phyloP scores from a whole-genome alignment of 2,888 invertebrate species.

The Therioaphis trifolii region DNA sequence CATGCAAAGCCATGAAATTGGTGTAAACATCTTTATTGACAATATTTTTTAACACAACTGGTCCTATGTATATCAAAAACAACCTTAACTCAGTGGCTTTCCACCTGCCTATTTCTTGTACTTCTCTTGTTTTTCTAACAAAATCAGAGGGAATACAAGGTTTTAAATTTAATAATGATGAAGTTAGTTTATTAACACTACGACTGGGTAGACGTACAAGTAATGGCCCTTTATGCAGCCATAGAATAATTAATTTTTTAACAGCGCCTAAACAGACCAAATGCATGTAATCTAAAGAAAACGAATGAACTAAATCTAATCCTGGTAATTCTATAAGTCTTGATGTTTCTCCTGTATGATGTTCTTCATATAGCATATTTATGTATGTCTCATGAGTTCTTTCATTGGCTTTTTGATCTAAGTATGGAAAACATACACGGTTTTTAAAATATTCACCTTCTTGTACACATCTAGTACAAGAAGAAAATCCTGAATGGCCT shows the following conservation, averaged over 20 bases:
- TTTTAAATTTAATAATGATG: slow-evolving; percentile 9
- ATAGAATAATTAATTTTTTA: slow-evolving; percentile 2
- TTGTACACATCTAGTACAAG: slow-evolving; percentile 41
- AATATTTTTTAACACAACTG: slow-evolving; percentile 30
- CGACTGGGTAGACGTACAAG: background rate
- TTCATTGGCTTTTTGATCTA: background rate
- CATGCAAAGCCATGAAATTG: slow-evolving; percentile 24
- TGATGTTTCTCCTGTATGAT: slow-evolving; percentile 2
- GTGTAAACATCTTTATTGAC: background rate
- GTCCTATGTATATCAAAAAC: slow-evolving; percentile 17
- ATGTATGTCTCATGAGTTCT: background rate
- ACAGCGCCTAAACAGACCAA: background rate
- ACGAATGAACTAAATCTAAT: slow-evolving; percentile 10
- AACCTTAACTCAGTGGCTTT: slow-evolving; percentile 1
- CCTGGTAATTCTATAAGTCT: background rate
- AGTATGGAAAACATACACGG: slow-evolving; percentile 22
- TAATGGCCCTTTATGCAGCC: slow-evolving; percentile 10
- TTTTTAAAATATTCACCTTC: slow-evolving; percentile 26
- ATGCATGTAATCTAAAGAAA: slow-evolving; percentile 17
- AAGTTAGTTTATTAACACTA: background rate
- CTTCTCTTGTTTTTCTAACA: slow-evolving; percentile 12
- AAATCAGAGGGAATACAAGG: background rate
- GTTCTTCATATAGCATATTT: slow-evolving; percentile 6
- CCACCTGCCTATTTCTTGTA: slow-evolving; percentile 13
- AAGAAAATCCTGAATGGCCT: slow-evolving; percentile 66